Conservation (phyloP, 2,888 invertebrate species). For the Ametastegia equiseti region DNA sequence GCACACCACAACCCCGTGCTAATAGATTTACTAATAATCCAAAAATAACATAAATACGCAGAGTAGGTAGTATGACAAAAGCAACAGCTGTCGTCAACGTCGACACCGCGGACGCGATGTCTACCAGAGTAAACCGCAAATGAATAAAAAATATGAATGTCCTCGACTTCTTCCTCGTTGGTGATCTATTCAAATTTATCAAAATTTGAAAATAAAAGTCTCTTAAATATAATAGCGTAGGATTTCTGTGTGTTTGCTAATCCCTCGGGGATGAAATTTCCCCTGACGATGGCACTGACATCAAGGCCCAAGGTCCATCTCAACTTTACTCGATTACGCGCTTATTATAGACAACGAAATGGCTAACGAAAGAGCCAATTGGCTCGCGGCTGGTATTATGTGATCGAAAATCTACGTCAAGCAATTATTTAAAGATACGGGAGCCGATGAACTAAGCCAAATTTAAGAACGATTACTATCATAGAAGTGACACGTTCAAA, state of each 20-base stretch:
- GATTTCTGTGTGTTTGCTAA: not conserved
- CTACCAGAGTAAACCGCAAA: not conserved
- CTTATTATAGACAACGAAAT: slow-evolving; percentile 65
- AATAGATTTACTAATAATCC: slow-evolving; percentile 34
- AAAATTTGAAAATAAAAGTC: not conserved
- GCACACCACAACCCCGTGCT: slow-evolving; percentile 10
- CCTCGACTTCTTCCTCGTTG: not conserved
- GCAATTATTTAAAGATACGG: slow-evolving; percentile 47
- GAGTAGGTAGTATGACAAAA: slow-evolving; percentile 33
- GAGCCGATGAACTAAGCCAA: slow-evolving; percentile 47
- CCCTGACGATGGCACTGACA: slow-evolving; percentile 40
- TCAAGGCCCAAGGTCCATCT: slow-evolving; percentile 56
- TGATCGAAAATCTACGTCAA: slow-evolving; percentile 46
- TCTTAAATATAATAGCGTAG: not conserved
- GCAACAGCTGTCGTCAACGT: slow-evolving; percentile 22
- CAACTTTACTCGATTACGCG: slow-evolving; percentile 58
- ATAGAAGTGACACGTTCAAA: slow-evolving; percentile 30
- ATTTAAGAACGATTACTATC: slow-evolving; percentile 39
- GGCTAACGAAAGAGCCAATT: slow-evolving; percentile 60
- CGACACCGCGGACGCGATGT: not conserved
- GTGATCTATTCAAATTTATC: not conserved
- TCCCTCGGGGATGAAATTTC: slow-evolving; percentile 22
- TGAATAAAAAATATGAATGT: not conserved
- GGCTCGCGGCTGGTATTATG: slow-evolving; percentile 51
- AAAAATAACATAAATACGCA: slow-evolving; percentile 30